Conservation (phyloP, 1,140 invertebrate genomes). For the Pentalonia nigronervosa region DNA sequence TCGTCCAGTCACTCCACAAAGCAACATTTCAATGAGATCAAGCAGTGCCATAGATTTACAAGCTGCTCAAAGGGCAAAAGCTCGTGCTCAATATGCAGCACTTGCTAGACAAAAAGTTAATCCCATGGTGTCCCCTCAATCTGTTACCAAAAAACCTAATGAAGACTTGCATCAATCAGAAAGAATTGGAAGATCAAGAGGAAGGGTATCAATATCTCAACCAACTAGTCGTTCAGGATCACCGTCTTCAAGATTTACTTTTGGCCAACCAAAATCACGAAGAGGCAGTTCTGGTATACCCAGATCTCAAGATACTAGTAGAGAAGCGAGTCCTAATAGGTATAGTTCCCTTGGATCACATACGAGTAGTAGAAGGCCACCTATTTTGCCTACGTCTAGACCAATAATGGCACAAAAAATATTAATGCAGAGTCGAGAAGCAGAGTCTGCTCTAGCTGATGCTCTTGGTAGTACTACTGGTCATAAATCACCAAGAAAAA, state of each 20-base stretch:
- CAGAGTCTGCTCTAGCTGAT: constrained; percentile 82
- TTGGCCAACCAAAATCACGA: constrained; percentile 63
- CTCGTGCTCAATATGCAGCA: constrained; percentile 79
- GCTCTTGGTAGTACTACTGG: constrained; percentile 69
- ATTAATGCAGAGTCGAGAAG: constrained; percentile 86
- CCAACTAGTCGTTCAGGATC: constrained; percentile 86
- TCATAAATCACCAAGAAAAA: constrained; percentile 57
- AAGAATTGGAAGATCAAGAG: constrained; percentile 71
- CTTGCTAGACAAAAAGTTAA: constrained; percentile 77
- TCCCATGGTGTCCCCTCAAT: constrained; percentile 70
- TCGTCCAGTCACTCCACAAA: constrained; percentile 56
- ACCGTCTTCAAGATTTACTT: constrained; percentile 79
- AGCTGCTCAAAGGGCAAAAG: constrained; percentile 84
- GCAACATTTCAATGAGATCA: constrained; percentile 71
- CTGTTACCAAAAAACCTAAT: constrained; percentile 59
- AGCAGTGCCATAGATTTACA: constrained; percentile 93
- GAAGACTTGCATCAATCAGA: constrained; percentile 68
- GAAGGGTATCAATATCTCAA: constrained; percentile 68
- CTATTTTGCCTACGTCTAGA: constrained; percentile 63
- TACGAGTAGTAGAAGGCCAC: constrained; percentile 61
- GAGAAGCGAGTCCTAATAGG: constrained; percentile 73
- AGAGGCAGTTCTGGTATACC: constrained; percentile 76
- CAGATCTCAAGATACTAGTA: constrained; percentile 72
- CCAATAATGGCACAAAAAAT: constrained; percentile 82
- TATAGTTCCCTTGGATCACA: constrained; percentile 61